Evolutionary conservation across 2,888 invertebrate genomes (phyloP).

Genomic region (Chrysopilus asiliformis): DNA sequence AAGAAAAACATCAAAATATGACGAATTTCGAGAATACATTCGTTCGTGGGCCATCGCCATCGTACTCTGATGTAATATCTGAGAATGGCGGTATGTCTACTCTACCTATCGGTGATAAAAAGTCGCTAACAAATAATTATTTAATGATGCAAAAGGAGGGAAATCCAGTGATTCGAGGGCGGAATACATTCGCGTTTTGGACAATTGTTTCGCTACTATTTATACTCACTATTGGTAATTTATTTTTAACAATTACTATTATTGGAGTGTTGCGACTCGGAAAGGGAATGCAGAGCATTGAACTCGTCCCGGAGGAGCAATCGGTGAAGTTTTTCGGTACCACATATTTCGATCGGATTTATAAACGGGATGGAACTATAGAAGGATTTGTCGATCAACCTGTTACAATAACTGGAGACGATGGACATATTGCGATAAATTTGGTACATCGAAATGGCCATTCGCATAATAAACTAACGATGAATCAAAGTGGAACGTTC

Average conservation of each 20-base stretch:
- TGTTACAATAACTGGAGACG: slow-evolving; percentile 34
- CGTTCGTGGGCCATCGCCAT: slow-evolving; percentile 30
- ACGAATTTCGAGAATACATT: slow-evolving; percentile 31
- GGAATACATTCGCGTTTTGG: slow-evolving; percentile 62
- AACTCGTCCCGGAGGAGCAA: slow-evolving; percentile 59
- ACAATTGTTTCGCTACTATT: slow-evolving; percentile 56
- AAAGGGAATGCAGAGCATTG: slow-evolving; percentile 73
- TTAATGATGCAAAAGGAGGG: too few species aligned
- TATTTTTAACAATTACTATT: slow-evolving; percentile 66
- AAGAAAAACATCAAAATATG: slow-evolving; percentile 18
- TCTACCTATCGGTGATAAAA: slow-evolving; percentile 13
- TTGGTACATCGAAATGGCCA: slow-evolving; percentile 35
- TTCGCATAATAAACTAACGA: slow-evolving; percentile 36
- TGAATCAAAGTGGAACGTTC: slow-evolving; percentile 53
- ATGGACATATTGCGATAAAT: slow-evolving; percentile 30
- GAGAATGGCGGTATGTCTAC: slow-evolving; percentile 28
- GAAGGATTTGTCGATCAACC: slow-evolving; percentile 45
- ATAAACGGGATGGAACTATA: slow-evolving; percentile 55
- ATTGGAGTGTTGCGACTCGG: slow-evolving; percentile 67
- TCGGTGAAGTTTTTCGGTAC: slow-evolving; percentile 66
- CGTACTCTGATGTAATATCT: slow-evolving; percentile 30
- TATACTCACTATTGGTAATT: slow-evolving; percentile 62
- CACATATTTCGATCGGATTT: slow-evolving; percentile 63
- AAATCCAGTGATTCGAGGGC: slow-evolving; percentile 15
- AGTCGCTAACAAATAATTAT: too few species aligned